phyloP scores from a whole-genome alignment of 1,140 invertebrate species.

The Apocrypta bakeri region DNA sequence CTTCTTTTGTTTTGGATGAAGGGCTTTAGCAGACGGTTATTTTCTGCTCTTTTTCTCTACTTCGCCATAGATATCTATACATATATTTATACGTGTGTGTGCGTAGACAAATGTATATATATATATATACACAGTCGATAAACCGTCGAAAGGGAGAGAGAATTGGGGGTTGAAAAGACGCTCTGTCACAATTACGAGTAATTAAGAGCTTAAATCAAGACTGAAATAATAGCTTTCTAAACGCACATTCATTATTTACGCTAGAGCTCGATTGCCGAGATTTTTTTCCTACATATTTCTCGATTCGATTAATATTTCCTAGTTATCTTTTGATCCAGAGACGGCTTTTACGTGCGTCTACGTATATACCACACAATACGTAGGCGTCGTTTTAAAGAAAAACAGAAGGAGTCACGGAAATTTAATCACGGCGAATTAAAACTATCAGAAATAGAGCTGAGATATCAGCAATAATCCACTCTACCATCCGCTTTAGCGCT shows the following conservation, averaged over 20 bases:
- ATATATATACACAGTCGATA: too few relatives aligned
- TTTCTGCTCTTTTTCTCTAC: not conserved
- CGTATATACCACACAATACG: too few relatives aligned
- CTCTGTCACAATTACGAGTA: conserved; percentile 43
- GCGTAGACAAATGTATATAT: too few relatives aligned
- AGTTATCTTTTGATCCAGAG: not conserved
- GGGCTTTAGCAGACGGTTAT: not conserved
- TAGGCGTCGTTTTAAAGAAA: too few relatives aligned
- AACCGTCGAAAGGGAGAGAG: too few relatives aligned
- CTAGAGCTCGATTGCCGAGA: conserved; percentile 49
- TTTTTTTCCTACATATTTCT: conserved; percentile 45
- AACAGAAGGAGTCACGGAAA: too few relatives aligned
- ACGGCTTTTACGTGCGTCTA: too few relatives aligned
- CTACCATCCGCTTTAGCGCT: not conserved
- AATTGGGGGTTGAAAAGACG: conserved; percentile 13
- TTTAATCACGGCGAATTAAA: not conserved
- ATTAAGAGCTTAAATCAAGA: conserved; percentile 36
- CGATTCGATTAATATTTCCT: not conserved
- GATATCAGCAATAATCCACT: not conserved
- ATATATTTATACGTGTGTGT: too few relatives aligned
- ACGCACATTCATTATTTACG: conserved; percentile 10
- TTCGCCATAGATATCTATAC: too few relatives aligned
- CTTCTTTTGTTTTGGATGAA: not conserved
- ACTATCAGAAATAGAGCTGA: not conserved
- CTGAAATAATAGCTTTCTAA: conserved; percentile 23